These are phyloP conservation scores for Plumapathes pennacea DNA, from an alignment of 92 coral and sea anemone species.

Conservation along the genomic window DNA sequence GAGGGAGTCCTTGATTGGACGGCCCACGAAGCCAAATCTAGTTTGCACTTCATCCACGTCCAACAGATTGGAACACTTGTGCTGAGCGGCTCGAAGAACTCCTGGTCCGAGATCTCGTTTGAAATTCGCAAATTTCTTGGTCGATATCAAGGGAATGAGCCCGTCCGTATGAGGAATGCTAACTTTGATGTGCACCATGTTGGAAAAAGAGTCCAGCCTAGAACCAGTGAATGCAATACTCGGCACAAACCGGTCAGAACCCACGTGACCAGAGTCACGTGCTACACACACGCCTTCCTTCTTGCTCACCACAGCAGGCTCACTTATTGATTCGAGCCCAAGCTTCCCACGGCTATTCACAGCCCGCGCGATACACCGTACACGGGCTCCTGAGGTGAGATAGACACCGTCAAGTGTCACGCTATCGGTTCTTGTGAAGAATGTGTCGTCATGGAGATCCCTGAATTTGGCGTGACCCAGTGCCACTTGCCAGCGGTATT, in stretches of 20 bases:
- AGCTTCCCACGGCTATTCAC: slow-evolving; percentile 67
- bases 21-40: slow-evolving; percentile 68
- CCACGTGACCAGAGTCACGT: slow-evolving; percentile 74
- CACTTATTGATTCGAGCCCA: slow-evolving; percentile 84
- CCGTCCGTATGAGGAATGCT: slow-evolving; percentile 94
- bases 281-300: slow-evolving; percentile 75
- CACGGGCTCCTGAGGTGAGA: slow-evolving; percentile 77
- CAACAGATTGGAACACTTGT: slow-evolving; percentile 85
- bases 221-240: slow-evolving; percentile 87
- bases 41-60: slow-evolving; percentile 67
- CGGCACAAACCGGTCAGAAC: slow-evolving; percentile 84
- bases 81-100: slow-evolving; percentile 78
- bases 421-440: slow-evolving; percentile 70
- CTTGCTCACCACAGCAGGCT: slow-evolving; percentile 54
- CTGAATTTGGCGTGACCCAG: slow-evolving; percentile 37
- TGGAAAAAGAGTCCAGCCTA: slow-evolving; percentile 63
- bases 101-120: slow-evolving; percentile 72
- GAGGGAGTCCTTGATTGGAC: slow-evolving; percentile 46
- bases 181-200: slow-evolving; percentile 82
- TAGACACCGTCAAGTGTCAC: slow-evolving; percentile 87
- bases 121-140: slow-evolving; percentile 64
- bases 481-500: slow-evolving; percentile 87
- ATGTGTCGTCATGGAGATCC: slow-evolving; percentile 71
- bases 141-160: slow-evolving; percentile 83
- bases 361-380: slow-evolving; percentile 91